Evolutionary conservation across 1,140 invertebrate species (phyloP).

Genomic region (Aporrectodea caliginosa): DNA sequence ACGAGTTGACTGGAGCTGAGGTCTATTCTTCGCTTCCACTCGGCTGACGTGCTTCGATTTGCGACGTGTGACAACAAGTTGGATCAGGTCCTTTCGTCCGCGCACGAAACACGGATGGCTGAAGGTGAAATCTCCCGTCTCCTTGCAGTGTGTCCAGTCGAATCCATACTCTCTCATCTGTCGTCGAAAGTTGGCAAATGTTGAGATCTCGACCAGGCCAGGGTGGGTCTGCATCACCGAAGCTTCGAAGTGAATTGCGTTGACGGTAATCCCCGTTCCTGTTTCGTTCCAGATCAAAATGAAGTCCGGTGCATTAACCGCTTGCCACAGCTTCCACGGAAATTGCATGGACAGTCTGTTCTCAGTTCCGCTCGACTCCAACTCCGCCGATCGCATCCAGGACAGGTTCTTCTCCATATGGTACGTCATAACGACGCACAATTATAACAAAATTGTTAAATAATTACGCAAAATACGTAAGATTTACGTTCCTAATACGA

Average conservation of each 20-base stretch:
- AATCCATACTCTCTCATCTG: slow-evolving; percentile 30
- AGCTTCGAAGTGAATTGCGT: background rate
- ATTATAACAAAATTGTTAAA: background rate
- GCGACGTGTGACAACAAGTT: slow-evolving; percentile 16
- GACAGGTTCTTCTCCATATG: background rate
- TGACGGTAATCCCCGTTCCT: slow-evolving; percentile 6
- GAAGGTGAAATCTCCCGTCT: slow-evolving; percentile 19
- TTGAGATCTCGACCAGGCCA: slow-evolving; percentile 22
- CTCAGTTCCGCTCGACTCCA: background rate
- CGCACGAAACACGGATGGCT: slow-evolving; percentile 18
- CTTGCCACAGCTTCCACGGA: slow-evolving; percentile 14
- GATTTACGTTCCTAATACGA: too few species aligned
- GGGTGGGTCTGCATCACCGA: slow-evolving; percentile 22
- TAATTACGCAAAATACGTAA: too few species aligned
- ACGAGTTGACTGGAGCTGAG: too few species aligned
- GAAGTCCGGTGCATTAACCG: background rate
- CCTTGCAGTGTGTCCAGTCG: slow-evolving; percentile 15
- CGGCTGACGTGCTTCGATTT: background rate
- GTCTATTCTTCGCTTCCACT: too few species aligned
- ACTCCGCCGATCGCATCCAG: background rate
- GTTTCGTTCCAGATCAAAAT: background rate
- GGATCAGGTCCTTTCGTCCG: slow-evolving; percentile 16
- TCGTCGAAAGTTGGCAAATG: slow-evolving; percentile 28
- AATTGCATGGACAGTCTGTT: background rate
- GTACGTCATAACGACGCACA: slow-evolving; percentile 7